Base-by-base conservation (phyloP, 2,888 invertebrate species). In the Micropterix aruncella region DNA sequence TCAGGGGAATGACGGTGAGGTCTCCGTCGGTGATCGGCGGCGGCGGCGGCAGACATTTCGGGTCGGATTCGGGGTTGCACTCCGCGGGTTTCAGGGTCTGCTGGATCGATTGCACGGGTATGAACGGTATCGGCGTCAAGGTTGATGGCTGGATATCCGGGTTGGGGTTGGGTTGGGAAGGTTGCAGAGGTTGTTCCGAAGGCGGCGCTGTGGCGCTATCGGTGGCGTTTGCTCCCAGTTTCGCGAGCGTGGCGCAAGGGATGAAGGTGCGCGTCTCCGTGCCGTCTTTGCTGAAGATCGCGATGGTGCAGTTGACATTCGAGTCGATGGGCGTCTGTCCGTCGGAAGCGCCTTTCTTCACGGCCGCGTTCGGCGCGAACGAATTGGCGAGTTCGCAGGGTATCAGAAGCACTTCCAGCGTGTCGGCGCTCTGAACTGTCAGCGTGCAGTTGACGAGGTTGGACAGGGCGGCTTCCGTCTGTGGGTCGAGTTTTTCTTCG, bases 351-450 rank as follows among this genome's bases (percentile, higher is more conserved):
- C 15, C 37, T 5, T 27, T 40, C 52, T 69, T 66, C 3, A 67
- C 59, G 48, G 67, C 61, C 38, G 68, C 63, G 19, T 70, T 65
- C 3, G 70, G 70, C 4, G 65, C 61, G 52, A 71, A 71, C 1
- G 71, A 71, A 17, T 71, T 67, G 40, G 71, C 71, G 16, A 71
- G 70, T 16, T 70, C 61, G 54, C 71, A 71, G 7, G 71, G 71
- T 53, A 71, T 70, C 2, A 63, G 66, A 16, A 70, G 55, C 12
- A 71, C 59, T 58, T 71, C 71, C 1, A 68, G 67, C 18, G 58
- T 56, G 44, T 67, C 60, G 37, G 58, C 58, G 47, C 52, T 64
- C 48, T 56, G 63, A 45, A 71, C 65, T n/a, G 68, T 66, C 39
- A 71, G 56, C 42, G 66, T 64, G 49, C 71, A 71, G 52, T 71